Percentiles rank a stretch among this genome's conserved stretches.
These are phyloP conservation scores for Lepidurus arcticus DNA, from an alignment of 1,140 invertebrate genomes.

Conservation along the genomic window DNA sequence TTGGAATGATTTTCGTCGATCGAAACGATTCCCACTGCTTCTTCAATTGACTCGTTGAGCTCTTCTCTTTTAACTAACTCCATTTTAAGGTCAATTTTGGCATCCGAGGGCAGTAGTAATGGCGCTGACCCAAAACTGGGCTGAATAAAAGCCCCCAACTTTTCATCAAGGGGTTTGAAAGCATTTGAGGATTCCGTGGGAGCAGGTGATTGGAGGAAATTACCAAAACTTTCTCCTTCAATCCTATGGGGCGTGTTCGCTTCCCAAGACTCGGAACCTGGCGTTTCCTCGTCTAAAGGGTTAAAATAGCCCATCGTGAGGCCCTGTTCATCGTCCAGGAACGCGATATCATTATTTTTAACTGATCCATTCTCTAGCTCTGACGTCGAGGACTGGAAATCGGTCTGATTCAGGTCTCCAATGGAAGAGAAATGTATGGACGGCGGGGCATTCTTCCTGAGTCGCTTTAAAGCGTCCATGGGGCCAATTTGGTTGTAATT, in stretches of 20 bases:
- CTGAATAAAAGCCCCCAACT: neutral
- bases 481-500: constrained; percentile 1
- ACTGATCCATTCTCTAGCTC: neutral
- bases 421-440: neutral
- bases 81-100: neutral
- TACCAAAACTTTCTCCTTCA: neutral
- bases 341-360: neutral
- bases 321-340: neutral
- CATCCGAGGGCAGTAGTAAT: neutral
- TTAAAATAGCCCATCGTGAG: constrained; percentile 1
- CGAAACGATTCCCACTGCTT: neutral
- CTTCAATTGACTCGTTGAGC: neutral
- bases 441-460: neutral
- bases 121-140: neutral
- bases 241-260: neutral
- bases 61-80: neutral
- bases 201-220: neutral
- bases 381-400: neutral
- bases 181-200: neutral
- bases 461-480: neutral
- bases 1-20: neutral
- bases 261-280: neutral
- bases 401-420: neutral
- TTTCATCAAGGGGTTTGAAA: neutral
- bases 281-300: neutral